A percentile compares a stretch with the other conserved stretches of the same genome.
These are phyloP conservation scores for Ditylenchus weischeri DNA, from an alignment of 2,888 invertebrate genomes.

Conservation along the genomic window DNA sequence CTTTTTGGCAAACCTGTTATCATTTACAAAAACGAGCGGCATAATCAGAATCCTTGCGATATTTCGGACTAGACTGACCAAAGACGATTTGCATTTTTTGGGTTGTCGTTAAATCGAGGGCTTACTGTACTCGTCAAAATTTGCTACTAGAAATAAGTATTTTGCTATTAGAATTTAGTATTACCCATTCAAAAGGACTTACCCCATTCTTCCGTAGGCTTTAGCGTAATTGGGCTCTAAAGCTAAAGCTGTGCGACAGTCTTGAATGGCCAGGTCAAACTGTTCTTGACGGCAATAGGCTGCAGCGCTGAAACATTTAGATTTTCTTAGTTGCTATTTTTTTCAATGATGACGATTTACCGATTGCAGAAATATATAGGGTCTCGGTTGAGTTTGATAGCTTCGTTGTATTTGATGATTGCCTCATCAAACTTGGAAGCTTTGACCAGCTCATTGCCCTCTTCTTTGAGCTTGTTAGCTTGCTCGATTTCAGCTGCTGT, in stretches of 20 bases:
- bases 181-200: slow-evolving; percentile 13
- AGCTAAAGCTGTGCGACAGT: slow-evolving; percentile 82
- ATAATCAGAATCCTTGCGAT: too few species aligned
- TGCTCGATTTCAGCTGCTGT: slow-evolving; percentile 63
- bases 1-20: too few species aligned
- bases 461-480: slow-evolving; percentile 81
- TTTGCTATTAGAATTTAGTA: too few species aligned
- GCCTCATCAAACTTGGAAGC: slow-evolving; percentile 71
- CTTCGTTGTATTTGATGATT: slow-evolving; percentile 78
- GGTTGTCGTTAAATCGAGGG: too few species aligned
- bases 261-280: slow-evolving; percentile 78
- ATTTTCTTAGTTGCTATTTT: neutral
- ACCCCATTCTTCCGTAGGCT: slow-evolving; percentile 59
- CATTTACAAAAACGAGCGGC: too few species aligned
- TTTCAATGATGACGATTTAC: slow-evolving; percentile 52
- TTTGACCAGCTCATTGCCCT: slow-evolving; percentile 66
- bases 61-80: too few species aligned
- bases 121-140: too few species aligned
- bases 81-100: too few species aligned
- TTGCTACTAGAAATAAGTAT: too few species aligned
- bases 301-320: slow-evolving; percentile 71
- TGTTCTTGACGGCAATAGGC: slow-evolving; percentile 84
- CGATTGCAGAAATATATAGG: slow-evolving; percentile 92
- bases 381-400: slow-evolving; percentile 79
- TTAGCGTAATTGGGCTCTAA: slow-evolving; percentile 89